Evolutionary conservation across 1,140 invertebrate genomes (phyloP), one percentile per base, ranked within the genome.

Genomic region (Neomicropteryx cornuta): DNA sequence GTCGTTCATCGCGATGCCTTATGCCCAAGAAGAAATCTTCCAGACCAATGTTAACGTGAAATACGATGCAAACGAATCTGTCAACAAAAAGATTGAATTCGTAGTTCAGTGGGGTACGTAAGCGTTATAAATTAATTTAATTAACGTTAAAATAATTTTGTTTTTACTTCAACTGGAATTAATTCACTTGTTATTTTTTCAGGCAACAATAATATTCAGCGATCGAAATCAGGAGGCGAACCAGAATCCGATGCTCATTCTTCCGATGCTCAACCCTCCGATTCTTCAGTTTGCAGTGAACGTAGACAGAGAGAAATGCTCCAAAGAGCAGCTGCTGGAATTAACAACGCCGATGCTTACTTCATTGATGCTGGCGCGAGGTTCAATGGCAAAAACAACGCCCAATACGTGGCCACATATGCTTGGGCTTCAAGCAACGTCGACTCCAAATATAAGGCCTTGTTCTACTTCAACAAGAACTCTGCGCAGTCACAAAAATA

Each of bases 301-400:
- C 33, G 47, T 17, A 66, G 76, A 24, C 66, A 64, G 24, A 38
- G 70, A 20, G 50, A 75, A 42, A 51, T 78, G 18, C 38, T 71
- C 2, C 51, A 68, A 35, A 66, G 66, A 28, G 68, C 60, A 17
- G 49, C 52, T 4, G 43, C 62, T 30, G 71, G 69, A 27, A 71
- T 80, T 19, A 62, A 66, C 28, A 58, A 49, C 21, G 65, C 69
- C 1, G 36, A 51, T 24, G 61, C 60, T 30, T 11, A 41, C 8
- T 65, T 70, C 2, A 5, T 72, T 2, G 75, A 79, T 44, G 11
- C 74, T 2, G 57, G 62, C 20, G 47, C 72, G 2, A 42, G 66
- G 38, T 67, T 77, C 33, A 53, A 66, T 28, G 68, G 67, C 10
- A 44, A 63, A 10, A 50, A 65, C 11, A 64, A 64, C 13, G 47